Conservation (phyloP, 2,113 vertebrate species). For the Eulemur macaco region DNA sequence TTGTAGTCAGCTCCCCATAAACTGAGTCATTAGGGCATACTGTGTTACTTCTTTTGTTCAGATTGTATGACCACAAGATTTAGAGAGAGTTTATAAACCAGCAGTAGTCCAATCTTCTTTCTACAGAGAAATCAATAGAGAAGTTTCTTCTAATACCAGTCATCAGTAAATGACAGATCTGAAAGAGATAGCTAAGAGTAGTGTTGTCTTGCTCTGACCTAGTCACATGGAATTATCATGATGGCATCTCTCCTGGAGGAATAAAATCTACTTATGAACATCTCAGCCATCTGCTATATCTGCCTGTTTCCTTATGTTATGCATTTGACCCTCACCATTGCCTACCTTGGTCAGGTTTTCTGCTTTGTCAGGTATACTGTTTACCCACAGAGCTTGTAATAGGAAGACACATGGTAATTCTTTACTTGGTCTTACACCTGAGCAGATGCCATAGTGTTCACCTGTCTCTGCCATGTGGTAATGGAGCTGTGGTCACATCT, state of each 20-base stretch:
- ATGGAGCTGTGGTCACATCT: background rate
- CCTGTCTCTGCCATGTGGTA: background rate
- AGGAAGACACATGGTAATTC: background rate
- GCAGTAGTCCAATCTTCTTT: background rate
- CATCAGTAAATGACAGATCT: background rate
- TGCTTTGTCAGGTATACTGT: background rate
- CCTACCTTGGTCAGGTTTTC: background rate
- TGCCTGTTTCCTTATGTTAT: background rate
- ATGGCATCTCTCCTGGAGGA: background rate
- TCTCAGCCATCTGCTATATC: background rate
- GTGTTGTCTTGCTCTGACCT: background rate
- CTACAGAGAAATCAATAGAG: background rate
- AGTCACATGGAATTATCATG: background rate
- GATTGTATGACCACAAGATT: rapidly evolving
- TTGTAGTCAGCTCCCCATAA: background rate
- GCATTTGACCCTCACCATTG: background rate
- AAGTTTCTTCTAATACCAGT: background rate
- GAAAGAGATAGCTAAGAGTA: background rate
- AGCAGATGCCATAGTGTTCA: background rate
- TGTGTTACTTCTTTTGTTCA: background rate
- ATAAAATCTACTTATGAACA: background rate
- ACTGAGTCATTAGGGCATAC: background rate
- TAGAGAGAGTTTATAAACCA: background rate
- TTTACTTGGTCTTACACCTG: background rate
- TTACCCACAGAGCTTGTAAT: background rate